Base-by-base conservation (phyloP, 2,888 invertebrate genomes). In the Euplexia lucipara region DNA sequence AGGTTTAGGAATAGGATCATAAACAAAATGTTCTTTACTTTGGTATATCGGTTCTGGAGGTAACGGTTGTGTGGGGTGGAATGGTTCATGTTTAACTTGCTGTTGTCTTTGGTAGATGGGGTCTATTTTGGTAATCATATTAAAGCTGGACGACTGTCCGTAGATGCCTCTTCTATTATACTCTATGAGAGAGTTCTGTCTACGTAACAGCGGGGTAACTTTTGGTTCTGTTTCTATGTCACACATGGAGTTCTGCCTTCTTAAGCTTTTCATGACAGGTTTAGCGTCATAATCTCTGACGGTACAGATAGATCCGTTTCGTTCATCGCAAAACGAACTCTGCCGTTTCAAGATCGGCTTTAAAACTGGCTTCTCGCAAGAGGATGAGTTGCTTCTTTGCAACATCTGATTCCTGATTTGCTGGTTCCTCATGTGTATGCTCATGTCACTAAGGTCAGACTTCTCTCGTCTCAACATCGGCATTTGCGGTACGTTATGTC, bases 71-170 rank as follows among this genome's bases (percentile, higher is more conserved):
- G 94, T 91, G 52, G 95, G 95, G 75, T 93, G 92, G 85, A 95
- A 95, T 20, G 94, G 94, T 90, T 95, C 95, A 64, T 95, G 95
- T 84, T 93, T 94, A 62, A 87, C 89, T 87, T 95, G 95, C 72
- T 94, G 93, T 64, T 92, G 93, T 91, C 95, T 94, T 94, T 95
- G 95, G 94, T 95, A 95, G 82, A 95, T 93, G 47, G 95, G 95
- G 82, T 95, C 95, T 90, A 95, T 95, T 91, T 95, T 95, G 88
- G 95, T 95, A 81, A 95, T 95, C 93, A 95, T 91, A 85, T 95
- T 95, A 90, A 95, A 95, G 89, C 87, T 93, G 76, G 90, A 85
- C n/a, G 90, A 89, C 65, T 94, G 94, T 71, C 94, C 94, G 83
- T 95, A 95, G 79, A 93, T 90, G 37, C 92, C 95, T 88, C 93